Conservation (phyloP, 2,797 vertebrate species). For the Lacerta bilineata region DNA sequence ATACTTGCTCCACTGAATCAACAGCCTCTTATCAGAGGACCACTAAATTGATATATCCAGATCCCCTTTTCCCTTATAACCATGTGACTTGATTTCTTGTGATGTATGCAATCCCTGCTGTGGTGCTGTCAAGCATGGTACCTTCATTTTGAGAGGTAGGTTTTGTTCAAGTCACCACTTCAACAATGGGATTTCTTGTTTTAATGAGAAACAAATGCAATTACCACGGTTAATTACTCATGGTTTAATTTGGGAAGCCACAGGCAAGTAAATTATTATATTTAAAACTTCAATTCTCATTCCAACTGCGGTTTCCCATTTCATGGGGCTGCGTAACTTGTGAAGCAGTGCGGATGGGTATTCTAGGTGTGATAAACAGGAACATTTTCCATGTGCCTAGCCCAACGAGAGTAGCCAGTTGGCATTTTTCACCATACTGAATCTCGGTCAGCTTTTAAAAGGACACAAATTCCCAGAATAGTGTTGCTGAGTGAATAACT, state of each 20-base stretch:
- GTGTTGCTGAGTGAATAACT: background rate
- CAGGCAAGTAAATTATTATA: background rate
- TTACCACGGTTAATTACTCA: background rate
- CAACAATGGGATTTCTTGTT: background rate
- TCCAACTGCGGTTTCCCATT: background rate
- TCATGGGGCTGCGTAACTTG: background rate
- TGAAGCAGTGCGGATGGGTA: background rate
- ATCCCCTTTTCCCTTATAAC: background rate
- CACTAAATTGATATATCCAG: background rate
- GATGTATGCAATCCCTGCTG: background rate
- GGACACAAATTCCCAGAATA: constrained; percentile 14
- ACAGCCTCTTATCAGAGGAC: background rate
- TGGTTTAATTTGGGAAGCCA: background rate
- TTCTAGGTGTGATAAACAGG: background rate
- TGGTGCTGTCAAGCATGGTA: background rate
- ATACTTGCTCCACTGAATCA: background rate
- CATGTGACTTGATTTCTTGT: background rate
- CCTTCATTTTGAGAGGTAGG: background rate
- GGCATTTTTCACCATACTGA: background rate
- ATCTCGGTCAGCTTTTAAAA: constrained; percentile 8
- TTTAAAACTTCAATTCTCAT: background rate
- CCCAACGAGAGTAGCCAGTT: background rate
- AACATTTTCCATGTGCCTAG: background rate
- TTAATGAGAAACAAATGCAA: background rate
- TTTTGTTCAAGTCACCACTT: constrained; percentile 1